Base-by-base conservation (phyloP, 2,888 invertebrate genomes). In the Zootermopsis nevadensis region DNA sequence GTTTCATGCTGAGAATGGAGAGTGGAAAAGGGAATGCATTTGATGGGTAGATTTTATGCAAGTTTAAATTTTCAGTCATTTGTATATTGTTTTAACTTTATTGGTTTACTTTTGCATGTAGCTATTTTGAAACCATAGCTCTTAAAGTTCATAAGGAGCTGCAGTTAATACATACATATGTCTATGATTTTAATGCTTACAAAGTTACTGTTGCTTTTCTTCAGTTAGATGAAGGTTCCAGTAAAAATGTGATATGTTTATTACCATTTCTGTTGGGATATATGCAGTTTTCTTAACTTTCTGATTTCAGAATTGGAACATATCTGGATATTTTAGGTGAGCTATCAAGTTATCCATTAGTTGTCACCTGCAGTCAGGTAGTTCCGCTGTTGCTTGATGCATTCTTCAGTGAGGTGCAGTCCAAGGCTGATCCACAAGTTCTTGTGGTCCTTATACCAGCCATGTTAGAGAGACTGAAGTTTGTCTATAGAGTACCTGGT, bases 311-410 rank as follows among this genome's bases (percentile, higher is more conserved):
- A 30, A 33, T 82, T n/a, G 55, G n/a, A n/a, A 33, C 66, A 15
- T 85, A 82, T 69, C 76, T 85, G 67, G 82, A 82, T 42, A 30
- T 82, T 31, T 33, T 85, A 48, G 27, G n/a, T 22, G 83, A 82
- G n/a, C 60, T 85, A 60, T 33, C 77, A 33, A 82, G 15, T 35
- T 84, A 85, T 48, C 77, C 83, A 8, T 53, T 85, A 74, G 84
- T 85, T 42, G 60, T 79, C 30, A 81, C 85, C 0, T 83, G 85
- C 72, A 82, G 84, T 30, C 82, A 85, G 74, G 67, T 85, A 42
- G 79, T 83, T 38, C 84, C 85, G 4, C 42, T 84, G 24, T 55
- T 85, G 3, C 66, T 85, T 48, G 82, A 84, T 33, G 80, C 76
- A n/a, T 84, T 83, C 81, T 84, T 84, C 24, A 69, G 31, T 4